phyloP scores from a whole-genome alignment of 2,113 vertebrate species.

The Promerops cafer region DNA sequence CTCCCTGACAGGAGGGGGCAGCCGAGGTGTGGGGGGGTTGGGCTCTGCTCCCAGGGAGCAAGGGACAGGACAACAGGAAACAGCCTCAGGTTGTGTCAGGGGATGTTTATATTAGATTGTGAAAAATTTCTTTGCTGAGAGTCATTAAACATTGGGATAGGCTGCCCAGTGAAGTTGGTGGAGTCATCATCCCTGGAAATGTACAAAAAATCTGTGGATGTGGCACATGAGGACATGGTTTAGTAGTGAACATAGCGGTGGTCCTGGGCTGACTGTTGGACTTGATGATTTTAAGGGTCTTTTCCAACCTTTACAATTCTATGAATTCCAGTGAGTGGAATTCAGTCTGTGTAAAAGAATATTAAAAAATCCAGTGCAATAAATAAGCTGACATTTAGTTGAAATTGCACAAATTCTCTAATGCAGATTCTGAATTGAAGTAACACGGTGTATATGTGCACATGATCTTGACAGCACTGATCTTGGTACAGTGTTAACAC shows the following conservation, averaged over 20 bases:
- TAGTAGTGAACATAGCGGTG: not conserved
- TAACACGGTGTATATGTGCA: not conserved
- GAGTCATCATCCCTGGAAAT: not conserved
- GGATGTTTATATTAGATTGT: not conserved
- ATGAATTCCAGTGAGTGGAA: not conserved
- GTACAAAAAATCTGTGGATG: not conserved
- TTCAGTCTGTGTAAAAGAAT: not conserved
- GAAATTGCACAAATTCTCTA: not conserved
- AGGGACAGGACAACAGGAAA: accelerated
- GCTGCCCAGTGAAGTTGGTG: not conserved
- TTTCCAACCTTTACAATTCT: not conserved
- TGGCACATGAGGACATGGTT: not conserved
- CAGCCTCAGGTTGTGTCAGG: not conserved
- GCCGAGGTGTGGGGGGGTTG: accelerated
- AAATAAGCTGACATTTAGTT: not conserved
- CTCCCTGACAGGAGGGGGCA: not conserved
- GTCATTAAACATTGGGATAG: not conserved
- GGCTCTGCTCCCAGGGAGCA: not conserved
- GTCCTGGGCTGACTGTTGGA: not conserved
- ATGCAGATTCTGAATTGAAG: not conserved
- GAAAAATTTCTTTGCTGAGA: not conserved
- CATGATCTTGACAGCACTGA: not conserved
- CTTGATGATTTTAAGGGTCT: not conserved
- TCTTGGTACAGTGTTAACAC: not conserved
- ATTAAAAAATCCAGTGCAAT: not conserved